Base-by-base conservation (phyloP, 2,113 vertebrate species). In the Podocnemis expansa region DNA sequence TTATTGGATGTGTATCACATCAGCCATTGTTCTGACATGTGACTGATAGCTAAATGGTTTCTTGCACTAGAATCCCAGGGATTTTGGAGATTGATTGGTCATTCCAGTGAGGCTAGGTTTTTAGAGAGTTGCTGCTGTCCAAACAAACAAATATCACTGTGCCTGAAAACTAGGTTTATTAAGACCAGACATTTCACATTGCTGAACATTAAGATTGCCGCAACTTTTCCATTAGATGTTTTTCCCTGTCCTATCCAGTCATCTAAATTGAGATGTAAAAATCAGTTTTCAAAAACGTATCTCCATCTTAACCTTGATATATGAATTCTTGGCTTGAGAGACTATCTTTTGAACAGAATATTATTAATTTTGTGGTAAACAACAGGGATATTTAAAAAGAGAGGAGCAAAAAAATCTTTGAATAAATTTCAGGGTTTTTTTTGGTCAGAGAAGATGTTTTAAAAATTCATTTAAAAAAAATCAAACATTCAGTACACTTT, bases 121-220 rank as follows among this genome's bases (percentile, higher is more conserved):
- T 93, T 94, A 90, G 7, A 52, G 79, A 93, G 88, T 93, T 94
- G 88, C 95, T 94, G 89, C 96, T 90, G 0, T 89, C 84, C 82
- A 93, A 95, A 88, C 82, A 95, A 90, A 90, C 88, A 93, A 34
- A 73, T n/a, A n/a, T 90, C 80, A 16, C 0, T 7, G 80, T 93
- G 93, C 67, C 88, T 93, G 90, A 95, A 95, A 94, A 89, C 76
- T 93, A 85, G 49, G 47, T 95, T 97, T 95, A 96, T 96, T 97
- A 96, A 95, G 94, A 96, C 84, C 92, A 94, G 95, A 96, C 93
- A 89, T 96, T 93, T 96, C 93, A 91, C 93, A 96, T 97, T 96
- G 91, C 93, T 90, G 78, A 67, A 91, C 89, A 89, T 90, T 94
- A 83, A 96, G 84, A 96, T 96, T 96, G 94, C 94, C 95, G 90